Evolutionary conservation across 2,113 vertebrate genomes (phyloP), one percentile per base, ranked within the genome.

Genomic region (Crotalus tigris): DNA sequence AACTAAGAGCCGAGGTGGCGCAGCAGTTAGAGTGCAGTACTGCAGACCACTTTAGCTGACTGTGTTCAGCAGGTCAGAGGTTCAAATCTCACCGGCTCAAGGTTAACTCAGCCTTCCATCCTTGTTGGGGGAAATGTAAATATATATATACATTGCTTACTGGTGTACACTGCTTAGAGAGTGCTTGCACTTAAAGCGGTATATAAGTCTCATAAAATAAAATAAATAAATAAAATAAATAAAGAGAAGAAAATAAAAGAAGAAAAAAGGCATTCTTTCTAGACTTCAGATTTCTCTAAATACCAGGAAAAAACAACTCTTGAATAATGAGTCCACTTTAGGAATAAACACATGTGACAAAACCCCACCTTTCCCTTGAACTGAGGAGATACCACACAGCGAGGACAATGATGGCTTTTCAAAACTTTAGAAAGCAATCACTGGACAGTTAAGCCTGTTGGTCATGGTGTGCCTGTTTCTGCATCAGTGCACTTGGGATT

Each of bases 331-430:
- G 33, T 39, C 75, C 17, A 39, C 17, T 81, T 81, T 39, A 81
- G 75, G 7, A 81, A 81, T 81, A 44, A 81, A 81, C 3, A 81
- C 21, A 81, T 39, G 33, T 81, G 69, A 81, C 69, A 44, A 81
- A 44, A 81, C 75, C 33, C 88, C 87, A 85, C 75, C 86, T 93
- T 95, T 91, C 90, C 86, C 90, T 51, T 69, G 90, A 8, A 17
- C n/a, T 61, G 44, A 44, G 4, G 5, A 44, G 59, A 88, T n/a
- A 92, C 85, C 94, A 19, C 3, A 9, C 86, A 92, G 19, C 75
- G 46, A 4, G 39, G 91, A 93, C 23, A 44, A 69, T 15, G 69
- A 19, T 39, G n/a, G 5, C 15, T 58, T 51, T 10, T 33, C 33
- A 3, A 81, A n/a, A 49, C 19, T 26, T 53, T 46, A 26, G 49